Base-by-base conservation (phyloP, 2,113 vertebrate genomes). In the Sarotherodon lohbergeri region DNA sequence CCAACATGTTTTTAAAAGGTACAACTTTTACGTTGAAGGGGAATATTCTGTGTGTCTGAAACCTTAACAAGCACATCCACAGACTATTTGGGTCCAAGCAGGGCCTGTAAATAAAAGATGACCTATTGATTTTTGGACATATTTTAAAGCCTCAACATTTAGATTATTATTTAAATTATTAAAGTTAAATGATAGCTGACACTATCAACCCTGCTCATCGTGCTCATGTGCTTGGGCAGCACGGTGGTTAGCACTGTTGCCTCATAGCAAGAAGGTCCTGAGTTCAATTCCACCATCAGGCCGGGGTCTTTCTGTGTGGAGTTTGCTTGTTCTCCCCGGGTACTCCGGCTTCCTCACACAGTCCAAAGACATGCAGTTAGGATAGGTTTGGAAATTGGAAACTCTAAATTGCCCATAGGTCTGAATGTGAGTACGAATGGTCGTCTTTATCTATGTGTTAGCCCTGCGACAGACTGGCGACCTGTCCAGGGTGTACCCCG, bases 81-180 rank as follows among this genome's bases (percentile, higher is more conserved):
- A 43, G 1, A 71, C 7, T 43, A 9, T 71, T 71, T 71, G 39
- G 39, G 17, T 63, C 32, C 29, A 61, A 61, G 56, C 56, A n/a
- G 63, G 13, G 36, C 19, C 36, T 71, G 22, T 71, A 71, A 71
- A 43, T 71, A 24, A 71, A 71, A 71, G 5, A 43, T 27, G 39
- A 76, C 27, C 5, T 16, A 0, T 11, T 76, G 2, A 9, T 48
- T 76, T 76, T 76, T 16, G 14, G 14, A 17, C 0, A 0, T 27
- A 29, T 76, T 50, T 48, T 48, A 17, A 29, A 76, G 41, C 14
- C 27, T 48, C 0, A 3, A 6, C 7, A 48, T 76, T 63, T 63
- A 34, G 2, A 0, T 34, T 63, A 63, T 34, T 63, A 36, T 63
- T 63, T 63, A 66, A 36, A 66, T 66, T n/a, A 63, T 63, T 36